These are phyloP conservation scores for Phalloptychus januarius DNA, from an alignment of 2,797 vertebrate genomes.

Conservation along the genomic window DNA sequence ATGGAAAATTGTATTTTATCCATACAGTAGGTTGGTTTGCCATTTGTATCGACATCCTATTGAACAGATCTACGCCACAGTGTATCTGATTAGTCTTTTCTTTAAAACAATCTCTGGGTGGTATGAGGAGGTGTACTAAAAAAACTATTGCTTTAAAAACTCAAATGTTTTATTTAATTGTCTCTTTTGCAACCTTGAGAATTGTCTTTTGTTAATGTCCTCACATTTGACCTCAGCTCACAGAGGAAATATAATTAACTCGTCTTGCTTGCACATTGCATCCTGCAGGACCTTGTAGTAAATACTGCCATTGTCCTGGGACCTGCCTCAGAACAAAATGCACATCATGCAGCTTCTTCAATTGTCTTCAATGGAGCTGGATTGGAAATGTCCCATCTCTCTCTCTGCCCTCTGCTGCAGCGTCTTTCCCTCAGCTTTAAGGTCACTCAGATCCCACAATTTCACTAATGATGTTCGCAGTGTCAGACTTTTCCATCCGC, in stretches of 20 bases:
- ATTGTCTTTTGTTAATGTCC: neutral
- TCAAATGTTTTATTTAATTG: neutral
- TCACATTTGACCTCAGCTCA: neutral
- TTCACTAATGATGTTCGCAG: conserved; percentile 53
- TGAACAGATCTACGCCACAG: neutral
- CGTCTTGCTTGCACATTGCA: conserved; percentile 3
- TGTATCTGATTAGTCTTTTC: neutral
- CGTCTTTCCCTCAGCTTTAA: conserved; percentile 26
- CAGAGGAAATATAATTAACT: neutral
- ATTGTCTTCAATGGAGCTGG: conserved; percentile 15
- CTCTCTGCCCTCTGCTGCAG: neutral
- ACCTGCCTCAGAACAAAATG: conserved; percentile 17
- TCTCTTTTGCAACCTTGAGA: neutral
- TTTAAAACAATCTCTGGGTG: neutral
- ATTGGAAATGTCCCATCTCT: conserved; percentile 12
- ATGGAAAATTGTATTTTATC: neutral
- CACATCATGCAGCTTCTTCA: conserved; percentile 1
- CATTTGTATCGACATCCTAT: neutral
- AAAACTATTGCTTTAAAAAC: neutral
- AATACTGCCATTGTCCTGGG: conserved; percentile 28
- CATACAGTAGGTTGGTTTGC: neutral
- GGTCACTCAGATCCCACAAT: conserved; percentile 69
- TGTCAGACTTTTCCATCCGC: conserved; percentile 72
- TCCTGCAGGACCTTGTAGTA: conserved; percentile 10
- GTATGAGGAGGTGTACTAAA: neutral